Conservation (phyloP, 2,888 invertebrate genomes). For the Hoplodrina blanda region DNA sequence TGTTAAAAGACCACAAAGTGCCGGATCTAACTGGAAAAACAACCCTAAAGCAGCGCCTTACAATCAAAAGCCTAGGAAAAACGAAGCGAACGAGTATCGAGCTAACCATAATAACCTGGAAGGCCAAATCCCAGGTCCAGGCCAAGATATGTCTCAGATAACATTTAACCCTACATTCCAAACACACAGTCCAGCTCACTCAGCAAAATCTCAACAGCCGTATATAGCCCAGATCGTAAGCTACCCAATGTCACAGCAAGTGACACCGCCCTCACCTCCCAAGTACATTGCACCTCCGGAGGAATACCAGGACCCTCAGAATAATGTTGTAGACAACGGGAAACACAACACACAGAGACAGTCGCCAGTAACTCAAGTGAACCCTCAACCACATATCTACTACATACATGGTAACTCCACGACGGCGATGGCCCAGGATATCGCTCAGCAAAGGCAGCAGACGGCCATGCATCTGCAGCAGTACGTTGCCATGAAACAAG, state of each 20-base stretch:
- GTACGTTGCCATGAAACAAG: slow-evolving; percentile 90
- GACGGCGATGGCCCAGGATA: slow-evolving; percentile 76
- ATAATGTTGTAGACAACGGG: slow-evolving; percentile 75
- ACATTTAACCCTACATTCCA: slow-evolving; percentile 90
- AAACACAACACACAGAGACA: slow-evolving; percentile 75
- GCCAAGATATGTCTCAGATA: slow-evolving; percentile 85
- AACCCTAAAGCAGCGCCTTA: slow-evolving; percentile 86
- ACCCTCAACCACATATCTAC: slow-evolving; percentile 83
- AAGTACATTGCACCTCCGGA: slow-evolving; percentile 88
- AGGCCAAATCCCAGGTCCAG: slow-evolving; percentile 71
- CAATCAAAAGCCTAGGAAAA: slow-evolving; percentile 83
- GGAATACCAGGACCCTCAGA: slow-evolving; percentile 87
- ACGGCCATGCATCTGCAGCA: slow-evolving; percentile 88
- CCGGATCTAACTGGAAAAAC: slow-evolving; percentile 85
- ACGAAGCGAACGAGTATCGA: slow-evolving; percentile 79
- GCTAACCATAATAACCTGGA: slow-evolving; percentile 75
- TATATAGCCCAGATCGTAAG: slow-evolving; percentile 88
- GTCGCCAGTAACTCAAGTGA: slow-evolving; percentile 70
- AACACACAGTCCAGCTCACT: slow-evolving; percentile 88
- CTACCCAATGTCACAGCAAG: slow-evolving; percentile 87
- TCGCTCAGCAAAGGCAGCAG: slow-evolving; percentile 87
- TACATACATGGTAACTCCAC: slow-evolving; percentile 85
- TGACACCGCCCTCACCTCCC: slow-evolving; percentile 85
- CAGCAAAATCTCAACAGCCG: slow-evolving; percentile 83
- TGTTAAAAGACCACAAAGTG: slow-evolving; percentile 86